Evolutionary conservation across 2,888 invertebrate species (phyloP).

Genomic region (Tipula confusa): DNA sequence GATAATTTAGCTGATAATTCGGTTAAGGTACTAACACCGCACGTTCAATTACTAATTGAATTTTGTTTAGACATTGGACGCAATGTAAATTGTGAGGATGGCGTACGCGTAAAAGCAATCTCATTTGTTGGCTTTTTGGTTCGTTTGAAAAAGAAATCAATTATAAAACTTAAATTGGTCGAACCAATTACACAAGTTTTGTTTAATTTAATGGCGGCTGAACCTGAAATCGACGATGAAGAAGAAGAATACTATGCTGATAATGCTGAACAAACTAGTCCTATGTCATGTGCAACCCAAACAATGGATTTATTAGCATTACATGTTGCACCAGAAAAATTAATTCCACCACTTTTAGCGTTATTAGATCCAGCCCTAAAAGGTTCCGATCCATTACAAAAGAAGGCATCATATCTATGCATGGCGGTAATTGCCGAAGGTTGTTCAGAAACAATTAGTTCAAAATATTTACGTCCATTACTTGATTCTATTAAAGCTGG

Average conservation of each 20-base stretch:
- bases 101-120: constrained; percentile 64
- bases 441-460: constrained; percentile 68
- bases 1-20: constrained; percentile 46
- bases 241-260: constrained; percentile 62
- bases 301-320: constrained; percentile 69
- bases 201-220: constrained; percentile 64
- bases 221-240: constrained; percentile 57
- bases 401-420: constrained; percentile 68
- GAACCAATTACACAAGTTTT: constrained; percentile 63
- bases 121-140: constrained; percentile 63
- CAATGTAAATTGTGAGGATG: constrained; percentile 55
- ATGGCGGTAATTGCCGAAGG: constrained; percentile 75
- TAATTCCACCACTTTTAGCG: constrained; percentile 64
- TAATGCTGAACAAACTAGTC: constrained; percentile 59
- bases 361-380: constrained; percentile 62
- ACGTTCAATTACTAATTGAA: constrained; percentile 59
- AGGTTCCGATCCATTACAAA: constrained; percentile 57
- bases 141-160: constrained; percentile 65
- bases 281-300: constrained; percentile 66
- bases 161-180: constrained; percentile 64
- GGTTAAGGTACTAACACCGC: constrained; percentile 51
- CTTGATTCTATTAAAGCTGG: constrained; percentile 66
- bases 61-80: constrained; percentile 62
- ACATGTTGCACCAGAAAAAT: constrained; percentile 70
- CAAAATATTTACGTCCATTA: constrained; percentile 65